These are phyloP conservation scores for Odontomyia ornata DNA, from an alignment of 2,888 invertebrate species.

Conservation along the genomic window DNA sequence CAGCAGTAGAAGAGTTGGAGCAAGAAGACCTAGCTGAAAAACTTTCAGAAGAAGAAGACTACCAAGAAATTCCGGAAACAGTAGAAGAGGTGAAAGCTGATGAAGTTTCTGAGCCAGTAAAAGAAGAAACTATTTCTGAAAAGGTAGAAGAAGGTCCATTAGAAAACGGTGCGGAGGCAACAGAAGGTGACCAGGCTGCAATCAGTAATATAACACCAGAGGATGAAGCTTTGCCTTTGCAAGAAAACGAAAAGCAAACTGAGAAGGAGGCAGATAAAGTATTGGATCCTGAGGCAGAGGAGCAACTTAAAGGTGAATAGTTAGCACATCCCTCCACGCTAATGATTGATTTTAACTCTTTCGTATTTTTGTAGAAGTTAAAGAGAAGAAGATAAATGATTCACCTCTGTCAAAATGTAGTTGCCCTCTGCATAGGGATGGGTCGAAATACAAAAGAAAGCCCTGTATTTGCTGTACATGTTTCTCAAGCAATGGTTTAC, in stretches of 20 bases:
- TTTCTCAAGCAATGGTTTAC: background rate
- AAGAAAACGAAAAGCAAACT: no score
- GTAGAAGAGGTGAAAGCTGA: background rate
- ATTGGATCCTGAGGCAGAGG: background rate
- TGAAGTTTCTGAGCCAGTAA: background rate
- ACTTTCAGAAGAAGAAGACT: background rate
- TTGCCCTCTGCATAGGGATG: background rate
- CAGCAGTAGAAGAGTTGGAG: no score
- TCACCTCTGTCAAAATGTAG: background rate
- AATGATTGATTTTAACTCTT: background rate
- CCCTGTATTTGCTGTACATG: background rate
- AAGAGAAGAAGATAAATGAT: background rate
- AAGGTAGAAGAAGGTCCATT: no score
- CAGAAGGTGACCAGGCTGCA: no score
- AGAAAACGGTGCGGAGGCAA: no score
- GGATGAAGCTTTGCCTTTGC: no score
- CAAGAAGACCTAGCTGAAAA: no score
- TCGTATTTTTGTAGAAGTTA: background rate
- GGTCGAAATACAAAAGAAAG: background rate
- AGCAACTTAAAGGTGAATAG: background rate
- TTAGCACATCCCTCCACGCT: background rate
- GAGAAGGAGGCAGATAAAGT: no score
- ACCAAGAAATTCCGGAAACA: background rate
- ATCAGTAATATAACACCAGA: no score
- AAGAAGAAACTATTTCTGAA: no score